Conservation (phyloP, 2,888 invertebrate species). For the Napeogenes sylphis region DNA sequence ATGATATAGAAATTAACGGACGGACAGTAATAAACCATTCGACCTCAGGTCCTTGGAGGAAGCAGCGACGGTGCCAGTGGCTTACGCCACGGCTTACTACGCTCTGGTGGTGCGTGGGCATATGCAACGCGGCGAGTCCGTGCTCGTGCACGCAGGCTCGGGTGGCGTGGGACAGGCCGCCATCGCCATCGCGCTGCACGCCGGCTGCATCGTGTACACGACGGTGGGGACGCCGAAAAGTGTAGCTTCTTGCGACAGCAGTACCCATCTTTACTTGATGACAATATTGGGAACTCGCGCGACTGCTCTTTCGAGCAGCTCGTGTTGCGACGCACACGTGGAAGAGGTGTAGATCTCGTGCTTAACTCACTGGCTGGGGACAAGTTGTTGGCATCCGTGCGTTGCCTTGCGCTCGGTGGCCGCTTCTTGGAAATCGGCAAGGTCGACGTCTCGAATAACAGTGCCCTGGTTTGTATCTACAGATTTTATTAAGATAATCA, state of each 20-base stretch:
- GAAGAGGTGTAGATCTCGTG: conserved; percentile 95
- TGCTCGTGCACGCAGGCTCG: conserved; percentile 96
- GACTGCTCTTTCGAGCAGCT: conserved; percentile 95
- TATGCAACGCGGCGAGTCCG: conserved; percentile 88
- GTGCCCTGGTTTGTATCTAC: conserved; percentile 77
- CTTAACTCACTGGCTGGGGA: conserved; percentile 98
- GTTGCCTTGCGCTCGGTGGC: conserved; percentile 94
- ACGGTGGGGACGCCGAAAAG: conserved; percentile 94
- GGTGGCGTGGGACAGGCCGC: conserved; percentile 99
- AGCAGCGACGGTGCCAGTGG: conserved; percentile 96
- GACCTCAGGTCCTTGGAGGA: conserved; percentile 83
- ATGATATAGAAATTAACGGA: not conserved
- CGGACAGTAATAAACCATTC: no score
- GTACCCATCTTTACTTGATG: conserved; percentile 86
- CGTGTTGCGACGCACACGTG: conserved; percentile 88
- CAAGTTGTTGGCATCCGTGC: conserved; percentile 94
- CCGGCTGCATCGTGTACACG: conserved; percentile 93
- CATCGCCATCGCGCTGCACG: conserved; percentile 93
- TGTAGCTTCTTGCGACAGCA: conserved; percentile 90
- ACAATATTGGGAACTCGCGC: conserved; percentile 93
- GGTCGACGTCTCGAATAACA: conserved; percentile 95
- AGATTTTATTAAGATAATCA: no score
- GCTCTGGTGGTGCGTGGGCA: conserved; percentile 92
- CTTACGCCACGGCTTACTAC: conserved; percentile 94
- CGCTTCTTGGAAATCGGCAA: conserved; percentile 99